phyloP scores from a whole-genome alignment of 2,888 invertebrate species.

The Stictocephala bisonia region DNA sequence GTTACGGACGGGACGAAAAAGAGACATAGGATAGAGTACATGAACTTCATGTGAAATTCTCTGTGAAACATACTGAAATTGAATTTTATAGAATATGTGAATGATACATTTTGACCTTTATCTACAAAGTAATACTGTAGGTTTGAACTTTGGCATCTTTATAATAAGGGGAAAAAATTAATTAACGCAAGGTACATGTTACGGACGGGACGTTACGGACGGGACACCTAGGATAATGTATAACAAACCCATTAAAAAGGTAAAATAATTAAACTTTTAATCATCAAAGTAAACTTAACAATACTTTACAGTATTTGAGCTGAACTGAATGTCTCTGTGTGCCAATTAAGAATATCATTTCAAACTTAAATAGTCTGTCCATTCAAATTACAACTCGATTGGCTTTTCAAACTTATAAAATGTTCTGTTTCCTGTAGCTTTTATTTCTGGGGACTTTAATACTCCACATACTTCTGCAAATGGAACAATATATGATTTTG shows the following conservation, averaged over 20 bases:
- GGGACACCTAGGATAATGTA: conserved; percentile 30
- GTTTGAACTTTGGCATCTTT: background rate
- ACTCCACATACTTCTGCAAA: conserved; percentile 36
- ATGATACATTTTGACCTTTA: no score
- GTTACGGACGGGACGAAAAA: conserved; percentile 34
- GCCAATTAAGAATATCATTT: conserved; percentile 29
- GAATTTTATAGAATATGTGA: no score
- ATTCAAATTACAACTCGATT: conserved; percentile 37
- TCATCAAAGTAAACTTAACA: no score
- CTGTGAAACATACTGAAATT: no score
- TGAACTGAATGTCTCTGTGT: conserved; percentile 28
- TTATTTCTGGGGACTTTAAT: conserved; percentile 35
- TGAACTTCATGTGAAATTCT: no score
- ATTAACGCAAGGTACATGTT: conserved; percentile 7
- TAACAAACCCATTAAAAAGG: no score
- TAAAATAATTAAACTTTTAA: background rate
- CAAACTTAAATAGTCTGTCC: conserved; percentile 23
- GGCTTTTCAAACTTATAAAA: conserved; percentile 40
- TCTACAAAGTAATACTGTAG: no score
- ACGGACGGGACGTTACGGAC: conserved; percentile 22
- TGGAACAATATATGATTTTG: conserved; percentile 33
- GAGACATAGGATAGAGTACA: no score
- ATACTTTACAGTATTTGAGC: background rate
- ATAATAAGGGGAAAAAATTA: background rate
- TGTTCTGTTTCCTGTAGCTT: conserved; percentile 29